These are phyloP conservation scores for Tineola bisselliella DNA, from an alignment of 2,888 invertebrate species.

Conservation along the genomic window DNA sequence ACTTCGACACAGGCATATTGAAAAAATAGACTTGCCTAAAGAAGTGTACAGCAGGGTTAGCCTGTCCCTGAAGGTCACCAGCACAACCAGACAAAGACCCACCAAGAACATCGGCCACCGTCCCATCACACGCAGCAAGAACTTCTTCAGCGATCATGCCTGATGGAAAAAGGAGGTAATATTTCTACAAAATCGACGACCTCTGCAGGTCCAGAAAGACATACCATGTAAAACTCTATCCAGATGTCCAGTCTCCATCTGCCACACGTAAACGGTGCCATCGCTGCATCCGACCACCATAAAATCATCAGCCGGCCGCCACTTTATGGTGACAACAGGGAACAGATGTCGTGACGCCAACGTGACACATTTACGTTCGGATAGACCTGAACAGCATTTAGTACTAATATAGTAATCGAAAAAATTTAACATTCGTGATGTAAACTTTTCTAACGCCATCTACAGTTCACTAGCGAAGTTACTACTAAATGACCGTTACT, in stretches of 20 bases:
- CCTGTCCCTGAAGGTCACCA: conserved; percentile 66
- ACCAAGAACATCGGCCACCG: conserved; percentile 64
- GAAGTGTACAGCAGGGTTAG: conserved; percentile 93
- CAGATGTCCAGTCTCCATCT: conserved; percentile 99
- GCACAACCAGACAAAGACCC: conserved; percentile 35
- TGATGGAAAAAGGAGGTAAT: conserved; percentile 23
- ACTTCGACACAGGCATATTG: no score
- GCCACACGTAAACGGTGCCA: conserved; percentile 99
- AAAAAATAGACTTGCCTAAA: conserved; percentile 66
- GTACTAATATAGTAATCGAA: no score
- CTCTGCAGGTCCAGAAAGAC: no score
- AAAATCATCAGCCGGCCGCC: conserved; percentile 97
- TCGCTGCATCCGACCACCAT: conserved; percentile 97
- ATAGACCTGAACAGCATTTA: conserved; percentile 64
- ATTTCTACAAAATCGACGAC: no score
- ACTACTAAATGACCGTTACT: no score
- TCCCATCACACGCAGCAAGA: conserved; percentile 89
- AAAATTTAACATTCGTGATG: no score
- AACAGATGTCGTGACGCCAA: conserved; percentile 94
- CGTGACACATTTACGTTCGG: conserved; percentile 94
- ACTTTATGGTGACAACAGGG: conserved; percentile 94
- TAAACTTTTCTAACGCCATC: no score
- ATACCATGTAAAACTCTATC: conserved; percentile 92
- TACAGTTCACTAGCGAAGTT: no score
- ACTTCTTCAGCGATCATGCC: conserved; percentile 96